A percentile compares a stretch with the other conserved stretches of the same genome.
Conservation (phyloP, 2,113 vertebrate genomes). For the Seriola rivoliana region DNA sequence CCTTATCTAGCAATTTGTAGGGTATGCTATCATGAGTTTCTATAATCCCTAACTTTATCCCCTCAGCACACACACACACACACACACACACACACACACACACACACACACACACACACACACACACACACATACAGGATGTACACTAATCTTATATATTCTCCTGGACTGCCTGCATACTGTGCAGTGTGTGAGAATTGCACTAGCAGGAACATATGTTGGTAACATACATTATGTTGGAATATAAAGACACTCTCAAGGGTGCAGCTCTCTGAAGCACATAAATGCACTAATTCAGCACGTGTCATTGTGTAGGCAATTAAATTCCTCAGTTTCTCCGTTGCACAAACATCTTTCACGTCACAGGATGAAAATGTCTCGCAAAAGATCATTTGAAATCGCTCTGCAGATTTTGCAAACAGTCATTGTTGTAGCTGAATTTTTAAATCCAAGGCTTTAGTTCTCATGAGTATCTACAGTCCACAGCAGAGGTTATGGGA, state of each 20-base stretch:
- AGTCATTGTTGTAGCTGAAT: slow-evolving; percentile 31
- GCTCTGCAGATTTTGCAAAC: slow-evolving; percentile 12
- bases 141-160: slow-evolving; percentile 51
- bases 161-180: slow-evolving; percentile 18
- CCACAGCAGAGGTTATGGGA: slow-evolving; percentile 63
- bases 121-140: slow-evolving; percentile 23
- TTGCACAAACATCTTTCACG: background rate
- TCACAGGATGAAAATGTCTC: background rate
- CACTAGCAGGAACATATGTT: slow-evolving; percentile 27
- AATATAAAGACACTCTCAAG: slow-evolving; percentile 14
- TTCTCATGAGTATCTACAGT: slow-evolving; percentile 43
- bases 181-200: background rate
- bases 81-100: background rate
- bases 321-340: background rate
- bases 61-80: slow-evolving; percentile 51
- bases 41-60: slow-evolving; percentile 75
- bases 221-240: slow-evolving; percentile 19
- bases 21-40: slow-evolving; percentile 63
- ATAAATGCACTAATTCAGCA: slow-evolving; percentile 4
- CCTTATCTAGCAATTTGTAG: slow-evolving; percentile 73
- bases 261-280: slow-evolving; percentile 7
- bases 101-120: too few species aligned
- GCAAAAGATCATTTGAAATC: slow-evolving; percentile 16
- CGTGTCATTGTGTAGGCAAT: background rate
- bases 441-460: slow-evolving; percentile 35